Evolutionary conservation across 2,113 vertebrate species (phyloP), one percentile per base, ranked within the genome.

Genomic region (Oenanthe oenanthe): DNA sequence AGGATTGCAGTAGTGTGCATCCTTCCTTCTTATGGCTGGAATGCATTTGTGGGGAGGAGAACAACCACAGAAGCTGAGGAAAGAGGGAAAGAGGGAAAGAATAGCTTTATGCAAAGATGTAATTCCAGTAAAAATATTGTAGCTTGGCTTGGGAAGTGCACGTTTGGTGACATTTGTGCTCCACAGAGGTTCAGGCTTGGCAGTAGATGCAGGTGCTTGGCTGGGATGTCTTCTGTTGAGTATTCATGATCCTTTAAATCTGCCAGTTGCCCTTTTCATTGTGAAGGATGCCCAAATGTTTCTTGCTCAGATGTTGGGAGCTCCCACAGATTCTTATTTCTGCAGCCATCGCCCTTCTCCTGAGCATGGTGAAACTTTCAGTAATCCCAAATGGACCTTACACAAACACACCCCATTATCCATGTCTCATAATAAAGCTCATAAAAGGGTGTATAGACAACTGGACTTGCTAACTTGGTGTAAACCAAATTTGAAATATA

Each of bases 261-360:
- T 73, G 31, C 31, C 22, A 3, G 26, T 29, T 70, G 57, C 13
- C 29, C 20, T 54, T 82, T 40, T 42, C 20, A 3, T 53, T 89
- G 57, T 68, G 80, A 72, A 68, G 61, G 65, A 4, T 63, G 17
- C 20, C 28, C 47, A 29, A n/a, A 3, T 67, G 11, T 40, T 34
- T 89, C 63, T 82, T 78, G 48, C 61, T 68, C 36, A 31, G 40
- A 10, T 16, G 8, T 6, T 70, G 29, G 48, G n/a, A 65, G 17
- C 12, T 78, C 40, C 25, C 3, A 1, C 19, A 51, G 31, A n/a
- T 68, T 47, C n/a, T 71, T 50, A 38, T 26, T 71, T 54, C 66
- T 75, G 13, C 5, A 2, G 18, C 48, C 21, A 17, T 22, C 0
- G 0, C 36, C n/a, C 36, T 80, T 65, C 50, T 82, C 36, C 34